Percentiles rank a stretch among this genome's conserved stretches.
These are phyloP conservation scores for Cerceris ruficornis DNA, from an alignment of 2,888 invertebrate species.

Conservation along the genomic window DNA sequence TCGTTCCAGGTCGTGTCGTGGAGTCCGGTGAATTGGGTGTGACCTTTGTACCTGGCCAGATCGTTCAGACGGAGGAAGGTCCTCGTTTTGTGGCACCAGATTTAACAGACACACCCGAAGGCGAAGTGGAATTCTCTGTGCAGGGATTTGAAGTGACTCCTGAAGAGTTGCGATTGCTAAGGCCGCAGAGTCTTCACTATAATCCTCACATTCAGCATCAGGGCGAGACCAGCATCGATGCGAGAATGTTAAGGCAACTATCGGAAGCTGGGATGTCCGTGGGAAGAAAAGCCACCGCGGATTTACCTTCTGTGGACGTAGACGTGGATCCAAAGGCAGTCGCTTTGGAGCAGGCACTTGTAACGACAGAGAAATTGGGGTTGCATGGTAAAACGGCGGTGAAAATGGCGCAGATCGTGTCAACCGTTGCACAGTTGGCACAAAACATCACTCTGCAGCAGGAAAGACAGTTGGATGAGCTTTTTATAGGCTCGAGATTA, in stretches of 20 bases:
- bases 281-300: conserved; percentile 85
- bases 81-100: conserved; percentile 88
- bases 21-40: conserved; percentile 82
- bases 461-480: conserved; percentile 33
- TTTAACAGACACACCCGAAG: conserved; percentile 86
- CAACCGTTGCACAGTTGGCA: conserved; percentile 78
- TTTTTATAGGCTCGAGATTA: conserved; percentile 23
- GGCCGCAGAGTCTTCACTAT: conserved; percentile 78
- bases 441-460: conserved; percentile 74
- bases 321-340: conserved; percentile 80
- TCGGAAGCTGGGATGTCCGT: conserved; percentile 88
- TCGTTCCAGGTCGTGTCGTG: conserved; percentile 83
- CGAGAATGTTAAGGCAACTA: conserved; percentile 86
- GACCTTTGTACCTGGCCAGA: conserved; percentile 83
- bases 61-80: conserved; percentile 83
- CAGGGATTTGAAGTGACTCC: conserved; percentile 86
- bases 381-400: conserved; percentile 79
- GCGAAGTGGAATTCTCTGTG: conserved; percentile 86
- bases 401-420: conserved; percentile 81
- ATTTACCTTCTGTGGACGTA: conserved; percentile 85
- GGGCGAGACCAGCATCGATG: conserved; percentile 86
- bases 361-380: conserved; percentile 78
- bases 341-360: conserved; percentile 76
- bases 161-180: conserved; percentile 81
- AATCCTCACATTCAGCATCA: conserved; percentile 76